These are phyloP conservation scores for Hypercompe scribonia DNA, from an alignment of 2,888 invertebrate species.

Conservation along the genomic window DNA sequence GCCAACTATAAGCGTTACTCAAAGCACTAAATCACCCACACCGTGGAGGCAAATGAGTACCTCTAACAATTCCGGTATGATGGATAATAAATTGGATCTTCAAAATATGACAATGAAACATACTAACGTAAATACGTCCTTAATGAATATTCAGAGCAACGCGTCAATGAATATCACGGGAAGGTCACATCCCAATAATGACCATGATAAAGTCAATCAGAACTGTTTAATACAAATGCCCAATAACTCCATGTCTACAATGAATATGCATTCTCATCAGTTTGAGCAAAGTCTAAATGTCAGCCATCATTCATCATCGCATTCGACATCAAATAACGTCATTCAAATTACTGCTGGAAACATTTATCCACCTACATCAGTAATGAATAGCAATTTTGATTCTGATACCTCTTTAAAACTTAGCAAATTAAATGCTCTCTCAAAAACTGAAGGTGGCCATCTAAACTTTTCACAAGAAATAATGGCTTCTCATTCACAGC, in stretches of 20 bases:
- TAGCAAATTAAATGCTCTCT: constrained; percentile 81
- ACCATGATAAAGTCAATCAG: constrained; percentile 75
- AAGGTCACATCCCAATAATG: constrained; percentile 68
- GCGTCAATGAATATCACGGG: constrained; percentile 55
- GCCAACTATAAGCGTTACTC: constrained; percentile 82
- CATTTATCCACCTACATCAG: constrained; percentile 77
- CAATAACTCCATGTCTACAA: constrained; percentile 65
- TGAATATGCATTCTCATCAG: constrained; percentile 77
- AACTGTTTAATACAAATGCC: constrained; percentile 74
- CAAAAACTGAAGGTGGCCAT: constrained; percentile 81
- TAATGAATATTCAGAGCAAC: constrained; percentile 71
- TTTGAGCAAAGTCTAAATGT: constrained; percentile 74
- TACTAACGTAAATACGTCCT: constrained; percentile 63
- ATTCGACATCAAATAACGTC: constrained; percentile 77
- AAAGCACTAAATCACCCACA: constrained; percentile 80
- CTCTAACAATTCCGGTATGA: constrained; percentile 55
- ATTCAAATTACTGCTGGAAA: constrained; percentile 83
- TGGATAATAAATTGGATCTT: constrained; percentile 75
- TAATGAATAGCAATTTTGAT: constrained; percentile 78
- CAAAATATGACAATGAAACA: constrained; percentile 74
- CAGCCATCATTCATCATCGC: constrained; percentile 75
- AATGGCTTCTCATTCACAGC: constrained; percentile 82
- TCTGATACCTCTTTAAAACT: constrained; percentile 81
- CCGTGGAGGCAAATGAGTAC: constrained; percentile 79
- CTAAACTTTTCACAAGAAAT: constrained; percentile 83